Conservation (phyloP, 2,113 vertebrate genomes). For the Dicerorhinus sumatrensis region DNA sequence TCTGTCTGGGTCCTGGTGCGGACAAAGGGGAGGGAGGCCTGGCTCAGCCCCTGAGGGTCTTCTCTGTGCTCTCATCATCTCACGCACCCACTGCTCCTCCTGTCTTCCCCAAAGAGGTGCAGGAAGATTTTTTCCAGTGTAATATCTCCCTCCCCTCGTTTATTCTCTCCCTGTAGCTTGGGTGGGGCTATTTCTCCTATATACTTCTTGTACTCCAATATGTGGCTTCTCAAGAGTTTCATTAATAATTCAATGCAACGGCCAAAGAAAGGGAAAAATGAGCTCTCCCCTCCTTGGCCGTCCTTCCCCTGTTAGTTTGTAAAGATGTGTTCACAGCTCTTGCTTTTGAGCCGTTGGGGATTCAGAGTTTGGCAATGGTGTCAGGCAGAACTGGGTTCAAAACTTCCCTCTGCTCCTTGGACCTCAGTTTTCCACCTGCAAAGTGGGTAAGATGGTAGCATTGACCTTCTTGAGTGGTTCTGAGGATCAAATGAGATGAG, state of each 20-base stretch:
- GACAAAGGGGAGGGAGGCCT: neutral
- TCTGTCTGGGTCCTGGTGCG: constrained; percentile 70
- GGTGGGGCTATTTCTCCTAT: constrained; percentile 35
- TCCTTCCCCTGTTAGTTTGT: neutral
- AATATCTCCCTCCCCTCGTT: constrained; percentile 60
- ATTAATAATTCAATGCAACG: constrained; percentile 39
- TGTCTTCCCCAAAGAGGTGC: constrained; percentile 49
- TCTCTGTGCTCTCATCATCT: constrained; percentile 58
- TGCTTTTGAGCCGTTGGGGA: neutral
- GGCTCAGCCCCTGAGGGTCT: neutral
- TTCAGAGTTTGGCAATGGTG: neutral
- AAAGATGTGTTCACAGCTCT: neutral
- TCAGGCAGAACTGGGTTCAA: neutral
- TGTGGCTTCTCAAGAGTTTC: constrained; percentile 65
- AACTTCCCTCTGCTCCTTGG: neutral
- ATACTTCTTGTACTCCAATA: constrained; percentile 66
- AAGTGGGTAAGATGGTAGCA: neutral
- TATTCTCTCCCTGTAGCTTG: constrained; percentile 63
- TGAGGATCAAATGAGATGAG: neutral
- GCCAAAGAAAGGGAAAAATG: neutral
- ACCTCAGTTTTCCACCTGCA: neutral
- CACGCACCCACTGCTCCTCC: constrained; percentile 64
- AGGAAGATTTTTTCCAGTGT: constrained; percentile 58
- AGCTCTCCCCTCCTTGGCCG: too few relatives aligned
- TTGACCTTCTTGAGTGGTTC: neutral